Evolutionary conservation across 2,113 vertebrate species (phyloP).

Genomic region (Pollimyrus isidori): DNA sequence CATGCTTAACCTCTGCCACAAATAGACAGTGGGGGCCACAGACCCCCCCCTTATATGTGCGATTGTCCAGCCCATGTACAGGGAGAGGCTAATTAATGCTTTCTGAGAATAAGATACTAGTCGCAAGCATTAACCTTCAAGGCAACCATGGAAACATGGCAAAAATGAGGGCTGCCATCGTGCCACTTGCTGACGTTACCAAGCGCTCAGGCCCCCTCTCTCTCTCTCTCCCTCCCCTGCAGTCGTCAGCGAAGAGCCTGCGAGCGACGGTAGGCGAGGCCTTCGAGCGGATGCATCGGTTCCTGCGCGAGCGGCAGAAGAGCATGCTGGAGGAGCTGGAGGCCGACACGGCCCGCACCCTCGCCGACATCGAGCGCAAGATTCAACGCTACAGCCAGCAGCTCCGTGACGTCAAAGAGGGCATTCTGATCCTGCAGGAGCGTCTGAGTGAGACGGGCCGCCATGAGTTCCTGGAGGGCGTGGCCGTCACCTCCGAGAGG

Average conservation of each 20-base stretch:
- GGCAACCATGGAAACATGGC: background rate
- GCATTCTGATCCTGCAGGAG: slow-evolving; percentile 92
- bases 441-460: slow-evolving; percentile 75
- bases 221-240: background rate
- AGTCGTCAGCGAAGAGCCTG: slow-evolving; percentile 91
- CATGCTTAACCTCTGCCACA: background rate
- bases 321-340: slow-evolving; percentile 96
- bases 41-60: background rate
- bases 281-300: slow-evolving; percentile 85
- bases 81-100: background rate
- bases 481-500: slow-evolving; percentile 83
- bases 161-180: background rate
- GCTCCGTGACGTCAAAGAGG: slow-evolving; percentile 90
- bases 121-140: background rate
- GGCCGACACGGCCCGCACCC: slow-evolving; percentile 81
- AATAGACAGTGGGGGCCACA: background rate
- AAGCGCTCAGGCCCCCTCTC: background rate
- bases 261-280: slow-evolving; percentile 85
- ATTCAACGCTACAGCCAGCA: slow-evolving; percentile 95
- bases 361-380: slow-evolving; percentile 91
- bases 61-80: background rate
- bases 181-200: background rate
- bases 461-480: slow-evolving; percentile 80
- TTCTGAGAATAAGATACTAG: background rate
- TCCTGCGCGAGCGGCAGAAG: slow-evolving; percentile 92